These are phyloP conservation scores for Cephus pulcher DNA, from an alignment of 2,888 invertebrate species.

Conservation along the genomic window DNA sequence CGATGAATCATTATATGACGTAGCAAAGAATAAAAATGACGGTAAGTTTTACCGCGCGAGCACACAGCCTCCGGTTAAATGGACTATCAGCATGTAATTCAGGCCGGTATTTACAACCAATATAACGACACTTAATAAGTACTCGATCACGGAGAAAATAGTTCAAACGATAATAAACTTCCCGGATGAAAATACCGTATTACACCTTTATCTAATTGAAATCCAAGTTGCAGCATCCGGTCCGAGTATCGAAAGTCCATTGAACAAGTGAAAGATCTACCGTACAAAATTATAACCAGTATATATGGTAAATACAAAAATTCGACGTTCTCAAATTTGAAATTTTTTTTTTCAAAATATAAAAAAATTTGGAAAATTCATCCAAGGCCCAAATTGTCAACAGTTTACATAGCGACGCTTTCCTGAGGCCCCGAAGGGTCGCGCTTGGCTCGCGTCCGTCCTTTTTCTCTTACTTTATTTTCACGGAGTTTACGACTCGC, in stretches of 20 bases:
- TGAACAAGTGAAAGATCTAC: no score
- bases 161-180: background rate
- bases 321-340: background rate
- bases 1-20: background rate
- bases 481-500: background rate
- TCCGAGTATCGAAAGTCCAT: no score
- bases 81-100: background rate
- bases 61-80: background rate
- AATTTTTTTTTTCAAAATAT: background rate
- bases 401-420: background rate
- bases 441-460: background rate
- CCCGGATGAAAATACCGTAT: background rate
- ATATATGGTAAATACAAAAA: no score
- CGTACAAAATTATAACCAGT: no score
- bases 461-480: background rate
- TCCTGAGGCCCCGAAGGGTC: background rate
- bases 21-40: background rate
- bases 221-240: no score
- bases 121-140: background rate
- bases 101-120: background rate
- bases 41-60: background rate
- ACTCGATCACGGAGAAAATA: background rate
- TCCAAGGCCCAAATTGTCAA: background rate
- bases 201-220: no score
- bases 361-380: background rate